These are phyloP conservation scores for Drosophila conformis DNA, from an alignment of 2,888 invertebrate genomes.

Conservation along the genomic window DNA sequence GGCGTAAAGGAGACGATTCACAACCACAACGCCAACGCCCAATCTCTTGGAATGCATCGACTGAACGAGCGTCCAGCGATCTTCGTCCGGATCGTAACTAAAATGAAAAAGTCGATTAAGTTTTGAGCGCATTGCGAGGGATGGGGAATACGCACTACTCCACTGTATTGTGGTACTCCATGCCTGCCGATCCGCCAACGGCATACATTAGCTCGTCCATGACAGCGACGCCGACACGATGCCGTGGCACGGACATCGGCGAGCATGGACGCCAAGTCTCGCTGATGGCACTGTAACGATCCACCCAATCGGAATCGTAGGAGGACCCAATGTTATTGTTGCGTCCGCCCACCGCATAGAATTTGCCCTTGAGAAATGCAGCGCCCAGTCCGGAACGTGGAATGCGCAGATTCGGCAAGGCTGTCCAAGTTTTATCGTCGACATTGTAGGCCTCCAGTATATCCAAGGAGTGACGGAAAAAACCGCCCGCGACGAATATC, in stretches of 20 bases:
- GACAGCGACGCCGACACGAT: slow-evolving; percentile 96
- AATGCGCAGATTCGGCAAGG: slow-evolving; percentile 92
- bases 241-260: slow-evolving; percentile 94
- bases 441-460: slow-evolving; percentile 95
- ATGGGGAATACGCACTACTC: slow-evolving; percentile 89
- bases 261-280: slow-evolving; percentile 95
- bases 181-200: slow-evolving; percentile 95
- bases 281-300: slow-evolving; percentile 91
- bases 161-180: slow-evolving; percentile 94
- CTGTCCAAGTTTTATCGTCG: slow-evolving; percentile 93
- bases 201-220: slow-evolving; percentile 96
- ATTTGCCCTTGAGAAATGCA: slow-evolving; percentile 93
- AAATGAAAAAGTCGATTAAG: slow-evolving; percentile 77
- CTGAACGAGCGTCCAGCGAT: slow-evolving; percentile 89
- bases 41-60: slow-evolving; percentile 88
- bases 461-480: slow-evolving; percentile 93
- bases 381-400: slow-evolving; percentile 95
- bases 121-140: neutral
- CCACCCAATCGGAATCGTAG: slow-evolving; percentile 94
- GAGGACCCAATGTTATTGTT: slow-evolving; percentile 96
- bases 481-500: slow-evolving; percentile 96
- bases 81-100: slow-evolving; percentile 88
- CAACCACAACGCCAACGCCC: slow-evolving; percentile 91
- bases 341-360: slow-evolving; percentile 96
- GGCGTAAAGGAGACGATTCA: slow-evolving; percentile 92